phyloP scores from a whole-genome alignment of 2,797 vertebrate genomes.

The Brachymystax lenok region DNA sequence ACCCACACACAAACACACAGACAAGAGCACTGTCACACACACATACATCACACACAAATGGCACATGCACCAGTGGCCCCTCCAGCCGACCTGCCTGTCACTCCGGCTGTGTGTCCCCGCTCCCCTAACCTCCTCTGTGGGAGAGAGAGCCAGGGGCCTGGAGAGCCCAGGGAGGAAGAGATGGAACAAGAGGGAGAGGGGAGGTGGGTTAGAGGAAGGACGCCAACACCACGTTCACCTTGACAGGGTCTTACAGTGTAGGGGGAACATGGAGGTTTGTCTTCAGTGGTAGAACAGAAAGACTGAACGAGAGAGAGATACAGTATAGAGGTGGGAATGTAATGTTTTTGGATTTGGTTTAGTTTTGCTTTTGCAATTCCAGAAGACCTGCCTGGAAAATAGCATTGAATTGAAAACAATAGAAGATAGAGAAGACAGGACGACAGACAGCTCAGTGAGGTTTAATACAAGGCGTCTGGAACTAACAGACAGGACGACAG shows the following conservation, averaged over 20 bases:
- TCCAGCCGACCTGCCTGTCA: conserved; percentile 31
- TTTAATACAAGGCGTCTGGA: background rate
- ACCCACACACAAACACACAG: conserved; percentile 13
- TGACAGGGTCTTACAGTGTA: background rate
- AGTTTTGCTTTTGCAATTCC: background rate
- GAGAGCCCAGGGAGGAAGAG: conserved; percentile 3
- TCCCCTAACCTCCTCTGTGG: conserved; percentile 19
- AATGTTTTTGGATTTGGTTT: background rate
- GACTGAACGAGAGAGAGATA: background rate
- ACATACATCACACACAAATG: background rate
- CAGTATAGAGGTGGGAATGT: background rate
- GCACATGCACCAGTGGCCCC: conserved; percentile 29
- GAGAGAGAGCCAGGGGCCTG: background rate
- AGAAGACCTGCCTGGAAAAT: background rate
- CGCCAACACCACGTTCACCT: conserved; percentile 25
- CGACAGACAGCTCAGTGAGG: background rate
- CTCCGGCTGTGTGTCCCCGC: conserved; percentile 23
- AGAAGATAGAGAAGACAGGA: background rate
- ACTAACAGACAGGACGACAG: background rate
- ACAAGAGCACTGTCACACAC: conserved; percentile 11
- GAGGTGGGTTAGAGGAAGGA: conserved; percentile 1
- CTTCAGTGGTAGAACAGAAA: background rate
- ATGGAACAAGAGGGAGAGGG: background rate
- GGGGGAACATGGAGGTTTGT: background rate
- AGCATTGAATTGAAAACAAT: background rate